Percentiles rank a stretch among this genome's conserved stretches.
phyloP scores from a whole-genome alignment of 2,113 vertebrate species.

The Uropsilus gracilis region DNA sequence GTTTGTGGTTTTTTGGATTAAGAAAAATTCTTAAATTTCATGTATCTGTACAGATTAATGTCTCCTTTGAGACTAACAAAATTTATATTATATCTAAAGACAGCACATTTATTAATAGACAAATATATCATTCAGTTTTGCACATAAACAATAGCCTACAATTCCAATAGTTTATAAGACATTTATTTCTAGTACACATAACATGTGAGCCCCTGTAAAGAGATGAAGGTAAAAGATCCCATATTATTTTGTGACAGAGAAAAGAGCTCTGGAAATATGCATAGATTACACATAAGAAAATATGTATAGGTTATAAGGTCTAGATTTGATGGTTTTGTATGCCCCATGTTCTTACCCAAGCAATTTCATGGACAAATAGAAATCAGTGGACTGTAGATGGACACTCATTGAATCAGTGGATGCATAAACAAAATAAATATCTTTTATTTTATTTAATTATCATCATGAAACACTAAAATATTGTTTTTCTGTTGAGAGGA shows the following conservation, averaged over 20 bases:
- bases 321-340: background rate
- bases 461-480: background rate
- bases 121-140: background rate
- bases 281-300: too few relatives aligned
- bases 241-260: background rate
- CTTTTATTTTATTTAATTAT: background rate
- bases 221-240: background rate
- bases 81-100: background rate
- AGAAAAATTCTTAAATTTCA: background rate
- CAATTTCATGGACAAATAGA: background rate
- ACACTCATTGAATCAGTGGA: background rate
- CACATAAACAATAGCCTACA: background rate
- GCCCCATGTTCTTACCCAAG: background rate
- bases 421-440: background rate
- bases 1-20: background rate
- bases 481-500: background rate
- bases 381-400: rapidly evolving
- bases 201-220: background rate
- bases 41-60: background rate
- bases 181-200: background rate
- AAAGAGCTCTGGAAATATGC: too few relatives aligned
- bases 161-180: background rate
- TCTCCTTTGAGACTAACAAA: background rate
- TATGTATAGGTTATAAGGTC: background rate
- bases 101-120: background rate